Evolutionary conservation across 2,888 invertebrate genomes (phyloP), one percentile per base, ranked within the genome.

Genomic region (Dasysyrphus albostriatus): DNA sequence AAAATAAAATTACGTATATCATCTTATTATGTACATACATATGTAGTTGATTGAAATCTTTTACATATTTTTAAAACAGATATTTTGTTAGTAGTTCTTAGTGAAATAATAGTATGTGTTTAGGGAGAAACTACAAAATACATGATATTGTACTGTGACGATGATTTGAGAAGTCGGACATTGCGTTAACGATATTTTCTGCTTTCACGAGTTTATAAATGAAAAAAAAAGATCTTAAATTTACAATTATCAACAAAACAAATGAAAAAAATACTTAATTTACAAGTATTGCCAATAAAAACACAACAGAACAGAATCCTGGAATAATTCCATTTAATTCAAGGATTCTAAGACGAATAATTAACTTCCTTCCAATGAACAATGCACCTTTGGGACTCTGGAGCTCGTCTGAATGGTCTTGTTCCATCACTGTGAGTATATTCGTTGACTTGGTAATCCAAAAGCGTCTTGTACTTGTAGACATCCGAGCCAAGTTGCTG

Each of bases 401-500:
- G 95, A 0, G 97, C 97, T 70, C 94, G 91, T 0, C 94, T 94
- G 91, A 98, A 98, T 29, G 96, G 96, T 90, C 94, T 95, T 1
- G 94, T 94, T 7, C 96, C 96, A 90, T 96, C 96, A 5, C 94
- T 91, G 79, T 96, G 95, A 2, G 95, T 93, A 91, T 95, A 98
- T 89, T 95, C 94, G 91, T 98, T 98, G 12, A 97, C 95, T 93
- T 97, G 97, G 91, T 95, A 97, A 91, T 96, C 96, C 80, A 95
- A 92, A 88, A 98, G 93, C 0, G 95, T 95, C 92, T 96, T 94
- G 92, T 97, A 98, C 34, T 95, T 95, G 82, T 96, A 95, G 19
- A 98, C 95, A 89, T 97, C 96, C 0, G 94, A 94, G 16, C 96
- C 97, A 39, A 98, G 94, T 96, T 98, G 97, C 96, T 97, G 93